phyloP scores from a whole-genome alignment of 2,113 vertebrate species.

The Elephantulus edwardii region DNA sequence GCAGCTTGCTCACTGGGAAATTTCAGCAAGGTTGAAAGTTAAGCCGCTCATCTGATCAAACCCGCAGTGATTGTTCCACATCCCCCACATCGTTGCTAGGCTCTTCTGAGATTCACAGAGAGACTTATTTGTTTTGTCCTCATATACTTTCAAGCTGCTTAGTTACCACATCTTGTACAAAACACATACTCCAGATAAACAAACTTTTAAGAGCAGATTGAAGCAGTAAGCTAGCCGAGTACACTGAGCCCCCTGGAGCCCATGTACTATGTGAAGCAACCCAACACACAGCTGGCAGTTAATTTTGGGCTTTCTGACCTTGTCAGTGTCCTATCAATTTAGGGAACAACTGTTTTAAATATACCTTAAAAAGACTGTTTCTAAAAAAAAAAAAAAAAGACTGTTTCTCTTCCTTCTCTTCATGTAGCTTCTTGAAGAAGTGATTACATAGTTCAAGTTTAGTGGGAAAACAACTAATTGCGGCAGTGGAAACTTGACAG shows the following conservation, averaged over 20 bases:
- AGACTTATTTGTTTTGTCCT: conserved; percentile 53
- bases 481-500: background rate
- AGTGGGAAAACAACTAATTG: background rate
- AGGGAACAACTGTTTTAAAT: conserved; percentile 35
- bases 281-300: conserved; percentile 66
- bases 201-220: conserved; percentile 7
- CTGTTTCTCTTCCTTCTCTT: background rate
- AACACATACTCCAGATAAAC: background rate
- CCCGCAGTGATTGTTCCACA: background rate
- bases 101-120: conserved; percentile 33
- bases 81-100: background rate
- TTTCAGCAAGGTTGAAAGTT: conserved; percentile 56
- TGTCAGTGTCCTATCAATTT: conserved; percentile 36
- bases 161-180: conserved; percentile 44
- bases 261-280: conserved; percentile 26
- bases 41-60: conserved; percentile 27
- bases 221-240: background rate
- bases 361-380: background rate
- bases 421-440: background rate
- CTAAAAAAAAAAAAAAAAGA: too few relatives aligned
- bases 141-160: conserved; percentile 52
- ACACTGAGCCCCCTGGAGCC: conserved; percentile 9
- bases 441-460: background rate
- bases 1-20: conserved; percentile 23
- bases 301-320: conserved; percentile 63